A percentile compares a stretch with the other conserved stretches of the same genome.
Conservation (phyloP, 1,140 invertebrate genomes). For the Bilobella aurantiaca region DNA sequence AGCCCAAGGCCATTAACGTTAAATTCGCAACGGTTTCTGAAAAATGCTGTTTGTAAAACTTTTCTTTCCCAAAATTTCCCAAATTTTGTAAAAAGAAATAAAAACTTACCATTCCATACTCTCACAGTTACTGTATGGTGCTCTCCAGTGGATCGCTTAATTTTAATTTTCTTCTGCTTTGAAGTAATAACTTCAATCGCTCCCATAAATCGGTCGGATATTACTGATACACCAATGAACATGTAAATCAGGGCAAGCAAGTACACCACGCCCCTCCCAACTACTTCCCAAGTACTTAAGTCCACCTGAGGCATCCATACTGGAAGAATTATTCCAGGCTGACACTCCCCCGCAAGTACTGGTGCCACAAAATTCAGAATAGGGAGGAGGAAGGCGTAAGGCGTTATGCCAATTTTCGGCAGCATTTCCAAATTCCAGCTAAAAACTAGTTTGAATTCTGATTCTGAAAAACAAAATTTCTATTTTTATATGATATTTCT, state of each 20-base stretch:
- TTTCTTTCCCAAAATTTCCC: neutral
- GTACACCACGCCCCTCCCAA: slow-evolving; percentile 74
- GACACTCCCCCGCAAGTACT: too few relatives aligned
- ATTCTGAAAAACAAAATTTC: too few relatives aligned
- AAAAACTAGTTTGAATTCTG: too few relatives aligned
- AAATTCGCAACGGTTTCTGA: slow-evolving; percentile 89
- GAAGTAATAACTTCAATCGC: slow-evolving; percentile 98
- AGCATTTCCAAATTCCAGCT: too few relatives aligned
- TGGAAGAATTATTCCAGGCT: slow-evolving; percentile 66
- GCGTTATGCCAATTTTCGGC: too few relatives aligned
- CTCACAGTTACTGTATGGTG: slow-evolving; percentile 67
- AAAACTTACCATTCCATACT: slow-evolving; percentile 59
- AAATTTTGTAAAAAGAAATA: neutral
- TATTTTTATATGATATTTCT: too few relatives aligned
- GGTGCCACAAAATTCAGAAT: too few relatives aligned
- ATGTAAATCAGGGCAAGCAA: slow-evolving; percentile 80
- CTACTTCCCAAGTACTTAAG: slow-evolving; percentile 51
- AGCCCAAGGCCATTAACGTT: slow-evolving; percentile 97
- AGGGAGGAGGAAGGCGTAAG: too few relatives aligned
- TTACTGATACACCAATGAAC: slow-evolving; percentile 97
- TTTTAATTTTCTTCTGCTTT: slow-evolving; percentile 79
- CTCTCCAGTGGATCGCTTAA: slow-evolving; percentile 67
- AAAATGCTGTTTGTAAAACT: slow-evolving; percentile 39
- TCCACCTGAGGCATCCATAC: slow-evolving; percentile 67
- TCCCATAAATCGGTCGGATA: slow-evolving; percentile 97